Conservation (phyloP, 2,113 vertebrate genomes). For the Cynopterus brachyotis region DNA sequence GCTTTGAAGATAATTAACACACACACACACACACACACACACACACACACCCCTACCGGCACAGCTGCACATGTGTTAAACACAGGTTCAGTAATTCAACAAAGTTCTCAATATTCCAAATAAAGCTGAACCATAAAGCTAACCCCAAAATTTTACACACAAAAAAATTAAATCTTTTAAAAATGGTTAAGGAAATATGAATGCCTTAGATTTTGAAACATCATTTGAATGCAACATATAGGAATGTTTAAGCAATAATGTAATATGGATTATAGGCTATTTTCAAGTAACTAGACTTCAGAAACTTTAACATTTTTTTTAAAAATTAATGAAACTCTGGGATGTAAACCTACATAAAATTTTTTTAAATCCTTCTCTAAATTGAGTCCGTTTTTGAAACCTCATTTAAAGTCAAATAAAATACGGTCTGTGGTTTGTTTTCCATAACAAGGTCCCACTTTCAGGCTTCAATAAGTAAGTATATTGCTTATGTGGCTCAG, state of each 20-base stretch:
- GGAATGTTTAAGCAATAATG: neutral
- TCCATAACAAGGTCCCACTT: neutral
- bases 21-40: no score
- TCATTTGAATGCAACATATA: neutral
- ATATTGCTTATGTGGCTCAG: neutral
- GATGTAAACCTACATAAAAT: neutral
- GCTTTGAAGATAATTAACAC: neutral
- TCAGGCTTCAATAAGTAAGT: conserved; percentile 22
- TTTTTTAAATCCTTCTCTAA: neutral
- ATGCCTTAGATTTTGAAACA: neutral
- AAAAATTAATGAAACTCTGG: neutral
- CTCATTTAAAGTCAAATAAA: conserved; percentile 42
- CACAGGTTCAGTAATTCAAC: neutral
- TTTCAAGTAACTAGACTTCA: neutral
- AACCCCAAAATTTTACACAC: neutral
- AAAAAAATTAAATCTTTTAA: neutral
- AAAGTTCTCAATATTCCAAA: neutral
- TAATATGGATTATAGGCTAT: neutral
- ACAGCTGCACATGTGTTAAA: neutral
- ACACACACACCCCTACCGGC: no score
- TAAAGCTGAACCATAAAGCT: neutral
- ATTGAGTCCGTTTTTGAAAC: conserved; percentile 2
- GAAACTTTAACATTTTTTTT: neutral
- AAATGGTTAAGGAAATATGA: neutral
- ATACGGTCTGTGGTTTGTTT: neutral